Evolutionary conservation across 2,797 vertebrate genomes (phyloP).

Genomic region (Eidolon dupreanum): DNA sequence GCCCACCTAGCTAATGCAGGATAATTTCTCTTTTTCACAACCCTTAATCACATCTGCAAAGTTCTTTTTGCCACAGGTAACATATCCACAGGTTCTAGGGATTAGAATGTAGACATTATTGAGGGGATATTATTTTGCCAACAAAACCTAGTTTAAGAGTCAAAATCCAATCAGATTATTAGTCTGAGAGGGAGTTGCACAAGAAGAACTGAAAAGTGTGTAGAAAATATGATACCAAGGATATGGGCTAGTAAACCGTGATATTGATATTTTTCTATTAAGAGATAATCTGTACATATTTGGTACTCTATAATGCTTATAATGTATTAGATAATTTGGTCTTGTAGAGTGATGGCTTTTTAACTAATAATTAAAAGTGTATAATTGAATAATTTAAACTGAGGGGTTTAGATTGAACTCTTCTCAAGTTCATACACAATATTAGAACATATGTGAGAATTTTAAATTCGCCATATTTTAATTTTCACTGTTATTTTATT

Average conservation of each 20-base stretch:
- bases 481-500: background rate
- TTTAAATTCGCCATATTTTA: background rate
- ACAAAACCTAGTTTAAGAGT: background rate
- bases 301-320: background rate
- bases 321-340: background rate
- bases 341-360: background rate
- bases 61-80: background rate
- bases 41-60: background rate
- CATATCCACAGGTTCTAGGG: background rate
- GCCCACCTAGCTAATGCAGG: background rate
- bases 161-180: background rate
- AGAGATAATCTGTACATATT: background rate
- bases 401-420: background rate
- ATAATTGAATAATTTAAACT: constrained; percentile 10
- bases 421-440: background rate
- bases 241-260: background rate
- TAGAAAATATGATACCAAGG: background rate
- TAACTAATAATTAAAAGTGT: background rate
- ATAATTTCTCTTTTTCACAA: background rate
- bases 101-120: background rate
- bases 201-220: background rate
- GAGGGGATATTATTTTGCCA: background rate
- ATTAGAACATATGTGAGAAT: background rate
- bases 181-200: background rate
- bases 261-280: background rate